phyloP scores from a whole-genome alignment of 2,113 vertebrate genomes.

The Pangasianodon hypophthalmus region DNA sequence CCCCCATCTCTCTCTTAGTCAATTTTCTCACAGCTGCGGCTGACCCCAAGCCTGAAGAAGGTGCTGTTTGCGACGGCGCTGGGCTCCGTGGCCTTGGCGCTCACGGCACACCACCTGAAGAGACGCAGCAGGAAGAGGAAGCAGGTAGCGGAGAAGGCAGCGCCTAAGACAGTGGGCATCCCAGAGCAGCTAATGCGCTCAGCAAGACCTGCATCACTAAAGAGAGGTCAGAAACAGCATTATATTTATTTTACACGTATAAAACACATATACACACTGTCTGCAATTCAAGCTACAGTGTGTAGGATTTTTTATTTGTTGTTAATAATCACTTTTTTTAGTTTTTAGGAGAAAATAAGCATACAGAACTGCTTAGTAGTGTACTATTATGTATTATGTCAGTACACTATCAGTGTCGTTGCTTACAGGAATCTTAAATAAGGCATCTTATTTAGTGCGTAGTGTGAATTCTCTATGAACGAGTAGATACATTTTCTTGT shows the following conservation, averaged over 20 bases:
- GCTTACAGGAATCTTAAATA: neutral
- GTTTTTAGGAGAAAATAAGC: no score
- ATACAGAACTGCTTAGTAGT: neutral
- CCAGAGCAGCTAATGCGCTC: constrained; percentile 81
- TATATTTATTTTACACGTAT: neutral
- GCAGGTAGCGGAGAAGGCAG: constrained; percentile 72
- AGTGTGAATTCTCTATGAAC: neutral
- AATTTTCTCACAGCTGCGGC: constrained; percentile 90
- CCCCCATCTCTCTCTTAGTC: constrained; percentile 70
- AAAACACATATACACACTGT: neutral
- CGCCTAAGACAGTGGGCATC: constrained; percentile 75
- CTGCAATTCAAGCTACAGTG: neutral
- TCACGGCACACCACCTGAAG: constrained; percentile 94
- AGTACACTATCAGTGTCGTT: neutral
- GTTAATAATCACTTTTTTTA: no score
- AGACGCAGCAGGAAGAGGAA: constrained; percentile 88
- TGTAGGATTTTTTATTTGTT: no score
- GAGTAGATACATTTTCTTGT: neutral
- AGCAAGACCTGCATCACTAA: constrained; percentile 81
- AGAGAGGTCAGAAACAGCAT: constrained; percentile 80
- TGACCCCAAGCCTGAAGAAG: constrained; percentile 90
- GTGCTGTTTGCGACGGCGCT: constrained; percentile 95
- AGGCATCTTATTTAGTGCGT: neutral
- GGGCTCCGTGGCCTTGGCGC: constrained; percentile 89
- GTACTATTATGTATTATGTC: neutral